Conservation (phyloP, 2,888 invertebrate genomes). For the Hirtodrosophila histrioides region DNA sequence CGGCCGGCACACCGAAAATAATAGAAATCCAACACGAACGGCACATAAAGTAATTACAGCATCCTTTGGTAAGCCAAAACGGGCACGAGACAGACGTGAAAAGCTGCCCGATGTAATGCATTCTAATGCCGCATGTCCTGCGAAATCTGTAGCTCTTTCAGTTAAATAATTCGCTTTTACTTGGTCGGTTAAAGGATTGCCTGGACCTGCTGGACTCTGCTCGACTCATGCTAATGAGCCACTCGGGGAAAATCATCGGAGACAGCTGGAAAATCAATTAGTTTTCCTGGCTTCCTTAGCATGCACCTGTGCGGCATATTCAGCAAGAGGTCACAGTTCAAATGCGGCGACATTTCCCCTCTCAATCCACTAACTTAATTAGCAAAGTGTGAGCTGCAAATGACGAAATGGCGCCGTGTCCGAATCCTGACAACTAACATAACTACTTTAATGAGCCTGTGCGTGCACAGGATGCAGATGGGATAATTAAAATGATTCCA, state of each 20-base stretch:
- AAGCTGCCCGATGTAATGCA: conserved; percentile 44
- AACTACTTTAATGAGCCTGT: conserved; percentile 1
- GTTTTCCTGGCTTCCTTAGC: too few species aligned
- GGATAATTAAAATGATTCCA: conserved; percentile 1
- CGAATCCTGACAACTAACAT: not conserved
- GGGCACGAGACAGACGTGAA: conserved; percentile 20
- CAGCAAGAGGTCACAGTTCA: too few species aligned
- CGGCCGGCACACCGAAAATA: conserved; percentile 47
- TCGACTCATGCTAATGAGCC: too few species aligned
- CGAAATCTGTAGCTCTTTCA: not conserved
- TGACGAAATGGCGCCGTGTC: too few species aligned
- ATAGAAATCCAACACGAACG: conserved; percentile 56
- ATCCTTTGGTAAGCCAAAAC: conserved; percentile 34
- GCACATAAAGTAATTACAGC: conserved; percentile 66
- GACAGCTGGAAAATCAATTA: too few species aligned
- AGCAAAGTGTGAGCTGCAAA: not conserved
- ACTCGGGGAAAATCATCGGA: too few species aligned
- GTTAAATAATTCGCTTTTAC: too few species aligned
- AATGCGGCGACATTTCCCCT: not conserved
- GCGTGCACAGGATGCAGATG: not conserved
- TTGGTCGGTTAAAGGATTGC: too few species aligned
- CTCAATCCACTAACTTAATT: not conserved
- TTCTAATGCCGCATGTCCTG: not conserved
- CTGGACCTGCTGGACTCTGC: too few species aligned
- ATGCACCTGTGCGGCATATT: too few species aligned